These are phyloP conservation scores for Ginglymostoma cirratum DNA, from an alignment of 2,113 vertebrate species.

Conservation along the genomic window DNA sequence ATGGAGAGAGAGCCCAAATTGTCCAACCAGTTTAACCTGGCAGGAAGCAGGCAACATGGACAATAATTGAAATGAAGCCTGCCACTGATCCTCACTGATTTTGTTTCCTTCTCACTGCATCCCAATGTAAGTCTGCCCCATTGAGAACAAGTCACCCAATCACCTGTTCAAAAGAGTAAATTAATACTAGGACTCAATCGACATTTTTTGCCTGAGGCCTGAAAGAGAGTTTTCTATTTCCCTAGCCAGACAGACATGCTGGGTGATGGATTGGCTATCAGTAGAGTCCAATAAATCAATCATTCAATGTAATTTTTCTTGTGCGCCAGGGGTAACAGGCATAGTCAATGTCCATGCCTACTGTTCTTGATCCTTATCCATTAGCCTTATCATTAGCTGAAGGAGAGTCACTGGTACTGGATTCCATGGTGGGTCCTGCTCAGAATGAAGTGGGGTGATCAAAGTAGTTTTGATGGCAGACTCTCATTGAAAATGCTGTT, in stretches of 20 bases:
- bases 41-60: not conserved
- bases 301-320: not conserved
- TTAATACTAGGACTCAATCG: not conserved
- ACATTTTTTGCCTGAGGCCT: not conserved
- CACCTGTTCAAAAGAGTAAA: not conserved
- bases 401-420: not conserved
- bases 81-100: too few species aligned
- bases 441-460: not conserved
- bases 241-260: not conserved
- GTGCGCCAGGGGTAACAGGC: too few species aligned
- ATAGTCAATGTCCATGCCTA: not conserved
- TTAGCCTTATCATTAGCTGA: not conserved
- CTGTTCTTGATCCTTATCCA: not conserved
- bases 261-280: not conserved
- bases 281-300: not conserved
- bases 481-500: not conserved
- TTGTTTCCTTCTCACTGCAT: not conserved
- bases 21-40: too few species aligned
- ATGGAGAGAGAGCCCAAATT: too few species aligned
- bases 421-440: not conserved
- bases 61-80: not conserved
- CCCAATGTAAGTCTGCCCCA: not conserved
- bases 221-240: not conserved
- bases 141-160: not conserved
- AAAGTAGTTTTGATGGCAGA: not conserved